Percentiles rank a stretch among this genome's conserved stretches.
phyloP scores from a whole-genome alignment of 1,140 invertebrate genomes.

The Halesus radiatus region DNA sequence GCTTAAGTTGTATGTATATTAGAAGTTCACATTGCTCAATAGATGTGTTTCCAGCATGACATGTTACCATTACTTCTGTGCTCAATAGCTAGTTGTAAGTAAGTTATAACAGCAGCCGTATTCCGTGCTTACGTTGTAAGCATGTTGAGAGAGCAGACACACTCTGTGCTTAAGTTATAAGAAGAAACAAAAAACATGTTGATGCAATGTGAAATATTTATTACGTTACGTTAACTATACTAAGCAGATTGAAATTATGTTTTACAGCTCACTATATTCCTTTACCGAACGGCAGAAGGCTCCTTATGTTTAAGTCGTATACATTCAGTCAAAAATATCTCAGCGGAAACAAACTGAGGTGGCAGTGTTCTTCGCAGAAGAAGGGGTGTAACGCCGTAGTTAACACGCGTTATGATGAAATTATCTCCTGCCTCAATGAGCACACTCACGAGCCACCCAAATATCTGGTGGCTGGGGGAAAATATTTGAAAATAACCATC shows the following conservation, averaged over 20 bases:
- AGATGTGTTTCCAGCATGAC: too few species aligned
- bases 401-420: not conserved
- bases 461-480: not conserved
- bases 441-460: constrained; percentile 29
- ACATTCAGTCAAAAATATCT: not conserved
- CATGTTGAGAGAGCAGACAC: too few species aligned
- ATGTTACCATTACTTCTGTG: too few species aligned
- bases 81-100: too few species aligned
- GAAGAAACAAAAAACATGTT: too few species aligned
- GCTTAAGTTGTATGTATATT: too few species aligned
- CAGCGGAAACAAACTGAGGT: not conserved
- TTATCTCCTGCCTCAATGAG: not conserved
- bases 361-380: not conserved
- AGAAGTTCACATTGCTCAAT: too few species aligned
- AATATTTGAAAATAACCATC: not conserved
- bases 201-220: too few species aligned
- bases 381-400: constrained; percentile 33
- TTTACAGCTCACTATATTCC: constrained; percentile 13
- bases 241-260: not conserved
- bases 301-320: constrained; percentile 15
- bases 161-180: too few species aligned
- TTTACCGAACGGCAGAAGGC: not conserved
- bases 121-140: too few species aligned
- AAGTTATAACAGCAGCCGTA: too few species aligned
- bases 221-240: too few species aligned